A percentile compares a stretch with the other conserved stretches of the same genome.
Conservation (phyloP, 2,113 vertebrate species). For the Sinocyclocheilus rhinocerous region DNA sequence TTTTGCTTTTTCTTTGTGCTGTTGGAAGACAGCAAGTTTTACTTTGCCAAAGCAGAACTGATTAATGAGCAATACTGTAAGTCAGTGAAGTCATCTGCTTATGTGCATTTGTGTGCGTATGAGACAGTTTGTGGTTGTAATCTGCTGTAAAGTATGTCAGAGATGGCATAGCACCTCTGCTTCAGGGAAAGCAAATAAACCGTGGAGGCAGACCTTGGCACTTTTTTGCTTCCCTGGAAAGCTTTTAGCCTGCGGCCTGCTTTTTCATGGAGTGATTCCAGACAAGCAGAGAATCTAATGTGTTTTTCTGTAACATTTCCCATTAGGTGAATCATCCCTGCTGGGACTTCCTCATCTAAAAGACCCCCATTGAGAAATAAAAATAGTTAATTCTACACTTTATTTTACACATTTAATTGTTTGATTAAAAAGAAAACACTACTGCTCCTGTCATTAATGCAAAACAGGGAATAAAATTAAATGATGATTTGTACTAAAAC, state of each 20-base stretch:
- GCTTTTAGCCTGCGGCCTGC: conserved; percentile 3
- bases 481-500: too few relatives aligned
- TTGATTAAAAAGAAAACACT: background rate
- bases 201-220: conserved; percentile 16
- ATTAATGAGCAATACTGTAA: conserved; percentile 26
- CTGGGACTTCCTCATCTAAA: conserved; percentile 10
- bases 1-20: conserved; percentile 34
- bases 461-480: background rate
- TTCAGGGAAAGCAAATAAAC: conserved; percentile 21
- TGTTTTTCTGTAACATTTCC: conserved; percentile 8
- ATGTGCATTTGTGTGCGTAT: conserved; percentile 24
- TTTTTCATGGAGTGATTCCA: conserved; percentile 12
- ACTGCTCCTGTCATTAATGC: background rate
- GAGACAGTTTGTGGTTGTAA: conserved; percentile 14
- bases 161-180: conserved; percentile 40
- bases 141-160: conserved; percentile 33
- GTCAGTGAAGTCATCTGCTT: conserved; percentile 53
- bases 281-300: background rate
- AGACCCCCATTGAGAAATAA: background rate
- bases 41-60: conserved; percentile 18
- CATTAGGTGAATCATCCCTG: background rate
- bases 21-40: conserved; percentile 10
- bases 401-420: background rate
- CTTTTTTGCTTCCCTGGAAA: conserved; percentile 22
- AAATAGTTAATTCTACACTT: background rate